Evolutionary conservation across 2,113 vertebrate species (phyloP).

Genomic region (Myanophis thanlyinensis): DNA sequence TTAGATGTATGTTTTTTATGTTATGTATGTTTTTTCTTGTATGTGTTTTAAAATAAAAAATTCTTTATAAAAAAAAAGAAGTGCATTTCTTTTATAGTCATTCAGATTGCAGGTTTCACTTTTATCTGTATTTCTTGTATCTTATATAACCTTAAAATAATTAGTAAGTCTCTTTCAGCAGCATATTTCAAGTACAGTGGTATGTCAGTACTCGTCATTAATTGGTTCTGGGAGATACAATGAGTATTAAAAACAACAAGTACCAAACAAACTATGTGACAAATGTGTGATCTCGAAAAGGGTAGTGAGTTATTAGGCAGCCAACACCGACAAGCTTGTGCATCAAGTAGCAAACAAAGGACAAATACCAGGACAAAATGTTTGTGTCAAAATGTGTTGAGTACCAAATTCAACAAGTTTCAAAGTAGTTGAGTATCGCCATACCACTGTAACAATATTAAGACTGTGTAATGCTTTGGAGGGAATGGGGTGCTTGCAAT

Average conservation of each 20-base stretch:
- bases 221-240: background rate
- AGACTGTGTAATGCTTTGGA: background rate
- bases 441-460: background rate
- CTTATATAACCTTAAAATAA: background rate
- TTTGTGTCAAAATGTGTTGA: background rate
- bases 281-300: background rate
- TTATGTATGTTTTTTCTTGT: too few species aligned
- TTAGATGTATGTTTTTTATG: too few species aligned
- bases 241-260: background rate
- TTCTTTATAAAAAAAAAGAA: too few species aligned
- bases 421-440: background rate
- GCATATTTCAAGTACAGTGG: background rate
- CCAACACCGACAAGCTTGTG: background rate
- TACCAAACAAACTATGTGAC: background rate
- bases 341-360: background rate
- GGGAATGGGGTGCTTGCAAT: background rate
- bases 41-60: too few species aligned
- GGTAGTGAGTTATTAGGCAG: background rate
- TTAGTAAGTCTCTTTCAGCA: slow-evolving; percentile 37
- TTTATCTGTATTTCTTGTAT: background rate
- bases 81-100: slow-evolving; percentile 37
- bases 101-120: slow-evolving; percentile 15
- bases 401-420: background rate
- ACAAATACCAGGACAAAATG: background rate
- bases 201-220: background rate